Conservation (phyloP, 2,113 vertebrate genomes). For the Emydura subglobosa region DNA sequence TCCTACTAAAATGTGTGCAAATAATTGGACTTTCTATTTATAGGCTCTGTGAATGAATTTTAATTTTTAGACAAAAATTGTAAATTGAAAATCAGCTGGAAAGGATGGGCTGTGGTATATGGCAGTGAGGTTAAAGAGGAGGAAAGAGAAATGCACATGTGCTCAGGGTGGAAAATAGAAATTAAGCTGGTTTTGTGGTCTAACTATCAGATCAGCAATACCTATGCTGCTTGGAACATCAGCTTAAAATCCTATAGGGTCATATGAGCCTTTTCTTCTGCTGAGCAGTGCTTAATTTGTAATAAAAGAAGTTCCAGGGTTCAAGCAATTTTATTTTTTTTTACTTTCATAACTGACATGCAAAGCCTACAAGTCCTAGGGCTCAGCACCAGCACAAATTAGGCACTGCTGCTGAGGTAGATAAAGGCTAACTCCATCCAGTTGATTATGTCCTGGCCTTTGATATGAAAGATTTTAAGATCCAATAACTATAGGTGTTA, state of each 20-base stretch:
- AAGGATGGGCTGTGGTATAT: background rate
- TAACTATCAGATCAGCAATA: background rate
- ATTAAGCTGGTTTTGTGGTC: background rate
- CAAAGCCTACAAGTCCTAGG: no score
- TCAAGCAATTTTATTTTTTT: no score
- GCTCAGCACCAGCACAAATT: no score
- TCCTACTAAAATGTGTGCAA: fast-evolving
- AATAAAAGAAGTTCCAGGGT: no score
- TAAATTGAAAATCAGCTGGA: background rate
- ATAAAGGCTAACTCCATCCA: background rate
- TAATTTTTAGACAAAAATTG: no score
- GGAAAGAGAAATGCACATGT: background rate
- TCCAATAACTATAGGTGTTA: background rate
- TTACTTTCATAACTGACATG: no score
- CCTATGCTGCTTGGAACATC: no score
- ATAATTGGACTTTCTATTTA: no score
- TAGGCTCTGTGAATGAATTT: background rate
- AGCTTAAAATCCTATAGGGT: no score
- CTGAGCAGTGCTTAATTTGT: no score
- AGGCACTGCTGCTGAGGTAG: background rate
- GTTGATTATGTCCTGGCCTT: background rate
- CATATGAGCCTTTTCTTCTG: no score
- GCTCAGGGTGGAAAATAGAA: background rate
- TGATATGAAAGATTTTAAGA: background rate
- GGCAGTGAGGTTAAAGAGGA: no score